These are phyloP conservation scores for Hiodon tergisus DNA, from an alignment of 2,113 vertebrate genomes.

Conservation along the genomic window DNA sequence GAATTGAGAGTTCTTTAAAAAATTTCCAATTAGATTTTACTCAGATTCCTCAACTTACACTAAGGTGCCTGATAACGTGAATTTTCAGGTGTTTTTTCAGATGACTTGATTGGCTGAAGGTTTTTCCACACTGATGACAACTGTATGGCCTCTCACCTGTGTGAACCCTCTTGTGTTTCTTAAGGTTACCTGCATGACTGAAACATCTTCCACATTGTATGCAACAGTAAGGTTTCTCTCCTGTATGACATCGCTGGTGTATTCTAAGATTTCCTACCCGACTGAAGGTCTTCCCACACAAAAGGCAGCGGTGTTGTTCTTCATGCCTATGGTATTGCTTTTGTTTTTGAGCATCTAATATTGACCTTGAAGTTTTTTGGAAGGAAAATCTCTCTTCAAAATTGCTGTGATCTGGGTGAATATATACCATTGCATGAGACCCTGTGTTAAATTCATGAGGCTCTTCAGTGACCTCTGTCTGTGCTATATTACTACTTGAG, in stretches of 20 bases:
- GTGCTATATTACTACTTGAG: constrained; percentile 40
- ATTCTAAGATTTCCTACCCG: constrained; percentile 21
- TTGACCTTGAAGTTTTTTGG: constrained; percentile 29
- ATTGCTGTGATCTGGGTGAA: constrained; percentile 28
- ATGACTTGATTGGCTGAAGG: constrained; percentile 55
- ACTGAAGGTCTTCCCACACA: constrained; percentile 21
- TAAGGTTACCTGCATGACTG: constrained; percentile 31
- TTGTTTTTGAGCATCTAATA: constrained; percentile 32
- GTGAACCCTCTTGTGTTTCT: constrained; percentile 19
- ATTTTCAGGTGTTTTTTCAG: constrained; percentile 61
- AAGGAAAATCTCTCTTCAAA: constrained; percentile 32
- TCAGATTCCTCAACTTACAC: not conserved
- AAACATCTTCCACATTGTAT: constrained; percentile 21
- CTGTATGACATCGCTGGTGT: constrained; percentile 25
- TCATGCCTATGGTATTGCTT: constrained; percentile 3
- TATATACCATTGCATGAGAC: constrained; percentile 26
- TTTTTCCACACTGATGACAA: constrained; percentile 22
- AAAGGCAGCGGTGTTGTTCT: constrained; percentile 16
- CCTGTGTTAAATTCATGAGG: constrained; percentile 7
- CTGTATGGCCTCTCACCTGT: constrained; percentile 31
- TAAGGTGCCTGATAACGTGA: constrained; percentile 42
- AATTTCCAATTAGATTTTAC: not conserved
- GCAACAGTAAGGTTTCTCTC: constrained; percentile 20
- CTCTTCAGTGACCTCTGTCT: constrained; percentile 18
- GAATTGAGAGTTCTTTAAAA: no score